Percentiles rank a stretch among this genome's conserved stretches.
Conservation (phyloP, 2,113 vertebrate genomes). For the Anser brachyrhynchus region DNA sequence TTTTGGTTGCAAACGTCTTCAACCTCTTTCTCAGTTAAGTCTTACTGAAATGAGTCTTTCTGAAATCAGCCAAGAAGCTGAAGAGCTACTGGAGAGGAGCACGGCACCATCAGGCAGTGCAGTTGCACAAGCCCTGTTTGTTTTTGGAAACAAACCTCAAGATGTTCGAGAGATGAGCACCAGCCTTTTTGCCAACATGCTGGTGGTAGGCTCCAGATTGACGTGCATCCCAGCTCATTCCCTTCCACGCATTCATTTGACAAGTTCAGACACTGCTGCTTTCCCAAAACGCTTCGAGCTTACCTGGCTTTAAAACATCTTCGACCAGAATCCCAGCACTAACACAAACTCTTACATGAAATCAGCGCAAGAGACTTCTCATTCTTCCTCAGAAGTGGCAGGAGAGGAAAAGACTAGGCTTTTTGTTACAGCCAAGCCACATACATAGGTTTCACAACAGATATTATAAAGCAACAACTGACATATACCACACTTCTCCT, state of each 20-base stretch:
- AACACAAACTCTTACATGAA: neutral
- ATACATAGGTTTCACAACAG: neutral
- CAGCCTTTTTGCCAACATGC: neutral
- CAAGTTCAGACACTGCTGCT: slow-evolving; percentile 4
- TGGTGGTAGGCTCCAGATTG: neutral
- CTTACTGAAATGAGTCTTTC: neutral
- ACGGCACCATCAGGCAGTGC: fast-evolving
- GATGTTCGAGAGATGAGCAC: neutral
- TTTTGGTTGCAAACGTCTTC: neutral
- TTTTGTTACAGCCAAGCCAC: neutral
- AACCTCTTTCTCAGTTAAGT: neutral
- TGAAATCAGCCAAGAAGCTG: neutral
- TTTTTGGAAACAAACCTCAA: neutral
- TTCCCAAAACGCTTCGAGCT: neutral
- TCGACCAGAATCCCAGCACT: neutral
- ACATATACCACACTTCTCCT: neutral
- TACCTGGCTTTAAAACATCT: neutral
- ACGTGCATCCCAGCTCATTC: neutral
- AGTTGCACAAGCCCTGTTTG: neutral
- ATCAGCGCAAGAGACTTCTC: neutral
- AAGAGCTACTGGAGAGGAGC: neutral
- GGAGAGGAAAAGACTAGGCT: neutral
- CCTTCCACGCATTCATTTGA: neutral
- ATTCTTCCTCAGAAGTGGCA: neutral
- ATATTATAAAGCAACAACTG: neutral